Conservation (phyloP, 2,113 vertebrate species). For the Saccopteryx bilineata region DNA sequence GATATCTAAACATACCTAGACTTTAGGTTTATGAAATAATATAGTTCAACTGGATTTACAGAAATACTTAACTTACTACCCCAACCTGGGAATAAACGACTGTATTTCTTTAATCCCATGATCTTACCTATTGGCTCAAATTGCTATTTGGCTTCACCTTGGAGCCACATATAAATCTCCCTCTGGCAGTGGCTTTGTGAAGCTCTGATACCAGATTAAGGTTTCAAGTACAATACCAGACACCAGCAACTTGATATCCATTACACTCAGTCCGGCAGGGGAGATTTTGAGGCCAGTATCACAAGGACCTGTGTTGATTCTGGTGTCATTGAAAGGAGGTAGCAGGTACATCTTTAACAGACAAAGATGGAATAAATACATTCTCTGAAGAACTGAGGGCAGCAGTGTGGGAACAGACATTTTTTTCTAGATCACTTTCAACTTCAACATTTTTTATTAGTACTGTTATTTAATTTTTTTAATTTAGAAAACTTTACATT, state of each 20-base stretch:
- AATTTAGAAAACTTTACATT: conserved; percentile 29
- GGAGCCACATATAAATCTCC: background rate
- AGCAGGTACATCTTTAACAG: background rate
- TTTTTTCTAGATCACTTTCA: background rate
- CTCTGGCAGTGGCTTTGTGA: background rate
- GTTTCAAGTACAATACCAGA: conserved; percentile 19
- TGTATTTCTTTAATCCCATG: background rate
- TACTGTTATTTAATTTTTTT: conserved; percentile 30
- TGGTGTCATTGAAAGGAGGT: background rate
- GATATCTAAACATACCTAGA: conserved; percentile 52
- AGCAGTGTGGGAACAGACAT: background rate
- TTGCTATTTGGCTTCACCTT: background rate
- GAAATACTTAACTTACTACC: background rate
- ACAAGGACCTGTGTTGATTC: background rate
- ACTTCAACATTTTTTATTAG: background rate
- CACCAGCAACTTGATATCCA: background rate
- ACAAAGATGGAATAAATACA: conserved; percentile 13
- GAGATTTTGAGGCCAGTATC: background rate
- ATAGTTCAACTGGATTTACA: background rate
- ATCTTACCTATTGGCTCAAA: background rate
- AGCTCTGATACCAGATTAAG: background rate
- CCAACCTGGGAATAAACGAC: background rate
- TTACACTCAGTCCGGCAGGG: background rate
- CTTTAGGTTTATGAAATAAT: conserved; percentile 30
- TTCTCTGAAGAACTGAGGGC: background rate